These are phyloP conservation scores for Delphinus delphis DNA, from an alignment of 2,113 vertebrate species.

Conservation along the genomic window DNA sequence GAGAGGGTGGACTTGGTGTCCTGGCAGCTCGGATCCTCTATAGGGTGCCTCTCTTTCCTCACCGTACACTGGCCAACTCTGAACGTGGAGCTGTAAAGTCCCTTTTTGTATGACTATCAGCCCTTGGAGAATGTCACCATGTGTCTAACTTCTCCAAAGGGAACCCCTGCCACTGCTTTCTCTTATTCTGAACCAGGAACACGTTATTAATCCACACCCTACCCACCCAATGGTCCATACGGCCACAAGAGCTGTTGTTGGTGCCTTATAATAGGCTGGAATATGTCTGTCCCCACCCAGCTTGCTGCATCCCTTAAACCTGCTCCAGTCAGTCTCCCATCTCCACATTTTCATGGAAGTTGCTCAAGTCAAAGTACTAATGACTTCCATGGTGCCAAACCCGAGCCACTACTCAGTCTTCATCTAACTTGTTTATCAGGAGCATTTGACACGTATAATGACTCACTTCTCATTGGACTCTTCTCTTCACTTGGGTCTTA, in stretches of 20 bases:
- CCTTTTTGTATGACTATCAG: neutral
- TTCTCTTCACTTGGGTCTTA: neutral
- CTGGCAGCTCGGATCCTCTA: too few relatives aligned
- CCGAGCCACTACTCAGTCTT: neutral
- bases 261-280: neutral
- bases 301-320: neutral
- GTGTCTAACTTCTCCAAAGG: neutral
- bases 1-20: too few relatives aligned
- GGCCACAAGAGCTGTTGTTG: too few relatives aligned
- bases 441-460: neutral
- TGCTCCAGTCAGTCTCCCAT: neutral
- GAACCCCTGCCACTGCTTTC: neutral
- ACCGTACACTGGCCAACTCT: neutral
- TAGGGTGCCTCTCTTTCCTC: neutral
- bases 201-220: neutral
- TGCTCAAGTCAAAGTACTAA: neutral
- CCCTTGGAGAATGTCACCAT: too few relatives aligned
- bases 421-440: neutral
- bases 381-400: neutral
- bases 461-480: neutral
- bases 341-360: neutral
- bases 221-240: too few relatives aligned
- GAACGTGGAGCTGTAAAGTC: neutral
- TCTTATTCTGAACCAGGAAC: neutral
- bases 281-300: neutral